These are phyloP conservation scores for Patella depressa DNA, from an alignment of 2,888 invertebrate species.

Conservation along the genomic window DNA sequence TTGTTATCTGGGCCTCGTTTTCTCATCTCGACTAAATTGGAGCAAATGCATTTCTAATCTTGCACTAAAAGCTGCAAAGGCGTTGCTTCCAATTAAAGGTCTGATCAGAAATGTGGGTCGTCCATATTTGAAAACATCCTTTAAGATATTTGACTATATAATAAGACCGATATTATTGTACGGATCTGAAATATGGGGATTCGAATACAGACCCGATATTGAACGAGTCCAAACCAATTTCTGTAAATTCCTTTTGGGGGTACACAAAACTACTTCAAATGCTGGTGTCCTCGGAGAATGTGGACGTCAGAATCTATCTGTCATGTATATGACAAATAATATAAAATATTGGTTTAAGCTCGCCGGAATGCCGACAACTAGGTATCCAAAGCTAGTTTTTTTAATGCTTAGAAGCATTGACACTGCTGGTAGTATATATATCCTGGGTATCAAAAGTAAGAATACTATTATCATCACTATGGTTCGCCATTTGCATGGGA, in stretches of 20 bases:
- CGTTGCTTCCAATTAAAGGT: neutral
- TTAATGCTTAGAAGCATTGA: neutral
- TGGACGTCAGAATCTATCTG: neutral
- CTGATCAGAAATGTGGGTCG: neutral
- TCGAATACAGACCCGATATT: neutral
- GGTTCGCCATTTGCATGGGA: neutral
- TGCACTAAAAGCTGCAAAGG: conserved; percentile 20
- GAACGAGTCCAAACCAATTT: conserved; percentile 2
- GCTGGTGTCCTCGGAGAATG: conserved; percentile 12
- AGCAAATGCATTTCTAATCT: neutral
- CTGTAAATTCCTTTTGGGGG: neutral
- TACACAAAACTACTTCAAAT: neutral
- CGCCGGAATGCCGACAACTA: neutral
- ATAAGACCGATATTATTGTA: neutral
- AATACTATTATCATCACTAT: neutral
- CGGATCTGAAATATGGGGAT: conserved; percentile 8
- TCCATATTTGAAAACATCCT: neutral
- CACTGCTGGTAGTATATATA: neutral
- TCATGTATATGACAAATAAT: neutral
- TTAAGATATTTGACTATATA: conserved; percentile 9
- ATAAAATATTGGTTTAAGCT: neutral
- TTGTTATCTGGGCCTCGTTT: conserved; percentile 9
- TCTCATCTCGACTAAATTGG: conserved; percentile 16
- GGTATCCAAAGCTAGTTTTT: neutral
- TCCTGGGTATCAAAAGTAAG: neutral